These are phyloP conservation scores for Zootoca vivipara DNA, from an alignment of 2,113 vertebrate species.

Conservation along the genomic window DNA sequence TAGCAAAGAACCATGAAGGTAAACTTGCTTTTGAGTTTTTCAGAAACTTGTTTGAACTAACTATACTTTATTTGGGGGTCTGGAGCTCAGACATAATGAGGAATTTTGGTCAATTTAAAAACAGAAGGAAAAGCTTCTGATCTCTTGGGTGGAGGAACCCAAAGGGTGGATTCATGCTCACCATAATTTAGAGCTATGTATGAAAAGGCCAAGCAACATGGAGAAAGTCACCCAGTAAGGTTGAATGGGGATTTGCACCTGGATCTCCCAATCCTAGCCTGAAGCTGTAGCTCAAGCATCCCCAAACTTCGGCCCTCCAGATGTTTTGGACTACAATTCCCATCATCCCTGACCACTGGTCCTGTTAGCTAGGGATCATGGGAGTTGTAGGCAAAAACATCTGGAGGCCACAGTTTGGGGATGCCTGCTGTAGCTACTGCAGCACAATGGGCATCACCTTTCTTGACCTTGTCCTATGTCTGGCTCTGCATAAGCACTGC, in stretches of 20 bases:
- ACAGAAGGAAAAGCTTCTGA: neutral
- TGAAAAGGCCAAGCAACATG: neutral
- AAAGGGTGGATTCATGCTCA: neutral
- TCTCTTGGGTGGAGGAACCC: no score
- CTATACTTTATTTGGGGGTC: neutral
- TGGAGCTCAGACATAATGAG: neutral
- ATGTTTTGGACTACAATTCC: no score
- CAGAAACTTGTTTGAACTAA: neutral
- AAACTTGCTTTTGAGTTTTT: no score
- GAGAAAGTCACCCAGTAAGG: neutral
- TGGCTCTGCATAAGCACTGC: neutral
- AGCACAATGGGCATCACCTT: neutral
- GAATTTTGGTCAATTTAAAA: neutral
- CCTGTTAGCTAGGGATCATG: no score
- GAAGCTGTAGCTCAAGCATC: neutral
- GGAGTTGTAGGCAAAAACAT: no score
- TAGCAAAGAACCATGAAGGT: no score
- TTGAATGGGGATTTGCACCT: neutral
- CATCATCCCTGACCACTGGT: no score
- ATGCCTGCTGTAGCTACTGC: neutral
- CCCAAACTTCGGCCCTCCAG: no score
- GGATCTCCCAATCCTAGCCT: no score
- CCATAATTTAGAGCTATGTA: no score
- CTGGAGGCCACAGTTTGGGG: no score
- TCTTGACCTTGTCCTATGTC: neutral